A percentile compares a stretch with the other conserved stretches of the same genome.
Conservation (phyloP, 2,797 vertebrate species). For the Sebastes cheni region DNA sequence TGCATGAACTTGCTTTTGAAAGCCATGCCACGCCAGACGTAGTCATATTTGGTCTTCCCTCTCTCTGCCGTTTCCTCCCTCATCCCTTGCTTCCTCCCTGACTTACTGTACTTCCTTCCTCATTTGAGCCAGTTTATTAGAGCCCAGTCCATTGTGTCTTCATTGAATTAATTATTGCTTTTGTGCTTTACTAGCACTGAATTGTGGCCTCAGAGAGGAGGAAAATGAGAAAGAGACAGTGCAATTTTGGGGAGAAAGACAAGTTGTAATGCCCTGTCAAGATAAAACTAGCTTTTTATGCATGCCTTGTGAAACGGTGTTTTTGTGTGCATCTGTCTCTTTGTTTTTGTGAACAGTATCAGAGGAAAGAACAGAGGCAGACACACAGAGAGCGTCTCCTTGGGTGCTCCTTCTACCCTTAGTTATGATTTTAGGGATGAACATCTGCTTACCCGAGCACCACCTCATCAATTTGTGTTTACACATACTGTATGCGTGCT, state of each 20-base stretch:
- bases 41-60: slow-evolving; percentile 52
- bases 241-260: not conserved
- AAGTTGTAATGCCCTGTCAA: slow-evolving; percentile 15
- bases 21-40: slow-evolving; percentile 33
- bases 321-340: slow-evolving; percentile 1
- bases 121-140: not conserved
- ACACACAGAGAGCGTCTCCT: not conserved
- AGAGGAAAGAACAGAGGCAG: slow-evolving; percentile 13
- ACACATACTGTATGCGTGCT: not conserved
- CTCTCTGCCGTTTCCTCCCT: not conserved
- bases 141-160: slow-evolving; percentile 20
- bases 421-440: slow-evolving; percentile 31
- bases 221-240: not conserved
- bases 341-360: slow-evolving; percentile 13
- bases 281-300: slow-evolving; percentile 31
- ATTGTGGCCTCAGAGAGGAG: not conserved
- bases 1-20: slow-evolving; percentile 67
- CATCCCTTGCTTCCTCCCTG: not conserved
- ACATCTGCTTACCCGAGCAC: slow-evolving; percentile 48
- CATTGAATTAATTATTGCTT: slow-evolving; percentile 46
- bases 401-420: not conserved
- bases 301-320: slow-evolving; percentile 18
- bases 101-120: slow-evolving; percentile 6
- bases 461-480: slow-evolving; percentile 41
- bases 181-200: slow-evolving; percentile 25